A percentile compares a stretch with the other conserved stretches of the same genome.
Conservation (phyloP, 2,888 invertebrate species). For the Luperina testacea region DNA sequence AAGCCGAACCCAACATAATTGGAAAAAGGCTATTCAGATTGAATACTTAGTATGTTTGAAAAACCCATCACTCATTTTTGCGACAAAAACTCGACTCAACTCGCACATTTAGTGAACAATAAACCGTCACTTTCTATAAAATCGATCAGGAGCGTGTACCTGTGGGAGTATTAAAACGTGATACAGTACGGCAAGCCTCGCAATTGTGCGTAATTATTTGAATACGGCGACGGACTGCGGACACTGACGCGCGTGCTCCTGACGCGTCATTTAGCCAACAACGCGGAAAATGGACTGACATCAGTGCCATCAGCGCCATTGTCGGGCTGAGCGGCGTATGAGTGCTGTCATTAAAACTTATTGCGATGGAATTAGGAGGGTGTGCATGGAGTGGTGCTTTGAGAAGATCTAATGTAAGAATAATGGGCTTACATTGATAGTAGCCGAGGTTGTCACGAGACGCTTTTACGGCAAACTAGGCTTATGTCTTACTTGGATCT, state of each 20-base stretch:
- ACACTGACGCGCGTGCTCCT: slow-evolving; percentile 46
- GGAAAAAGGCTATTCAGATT: background rate
- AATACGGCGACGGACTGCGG: slow-evolving; percentile 33
- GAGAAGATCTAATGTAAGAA: background rate
- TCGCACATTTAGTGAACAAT: background rate
- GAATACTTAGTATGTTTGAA: background rate
- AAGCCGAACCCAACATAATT: background rate
- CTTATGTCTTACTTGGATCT: background rate
- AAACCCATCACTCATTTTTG: background rate
- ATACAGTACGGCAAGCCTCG: slow-evolving; percentile 22
- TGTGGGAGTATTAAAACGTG: background rate
- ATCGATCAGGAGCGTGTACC: background rate
- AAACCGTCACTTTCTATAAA: background rate
- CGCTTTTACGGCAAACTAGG: background rate
- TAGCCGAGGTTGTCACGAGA: background rate
- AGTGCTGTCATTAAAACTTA: slow-evolving; percentile 42
- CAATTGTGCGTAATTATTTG: slow-evolving; percentile 62
- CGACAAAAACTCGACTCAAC: too few relatives aligned
- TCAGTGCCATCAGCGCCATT: slow-evolving; percentile 50
- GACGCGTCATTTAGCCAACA: slow-evolving; percentile 57
- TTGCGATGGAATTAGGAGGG: slow-evolving; percentile 36
- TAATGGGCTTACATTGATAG: background rate
- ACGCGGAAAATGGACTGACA: slow-evolving; percentile 54
- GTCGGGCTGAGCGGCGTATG: slow-evolving; percentile 28
- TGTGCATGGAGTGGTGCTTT: background rate